Evolutionary conservation across 2,113 vertebrate genomes (phyloP), one percentile per base, ranked within the genome.

Genomic region (Phyllostomus hastatus): DNA sequence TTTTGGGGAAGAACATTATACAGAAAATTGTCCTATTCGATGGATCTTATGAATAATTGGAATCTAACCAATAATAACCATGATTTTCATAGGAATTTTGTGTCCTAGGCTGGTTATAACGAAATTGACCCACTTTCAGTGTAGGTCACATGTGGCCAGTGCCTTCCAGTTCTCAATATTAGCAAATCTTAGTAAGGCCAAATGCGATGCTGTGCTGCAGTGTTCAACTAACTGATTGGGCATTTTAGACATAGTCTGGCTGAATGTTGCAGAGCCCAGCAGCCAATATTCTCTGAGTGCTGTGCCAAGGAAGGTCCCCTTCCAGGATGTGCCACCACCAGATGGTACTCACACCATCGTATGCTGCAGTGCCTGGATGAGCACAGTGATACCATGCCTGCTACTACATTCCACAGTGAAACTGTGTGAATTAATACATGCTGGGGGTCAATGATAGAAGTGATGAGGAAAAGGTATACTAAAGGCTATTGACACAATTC

Each of bases 171-270:
- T n/a, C 43, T 91, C 54, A 69, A 20, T 72, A 86, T 95, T 89
- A 95, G 78, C 28, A 57, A 54, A 79, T 94, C 93, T 91, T 93
- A 93, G 91, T 92, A 94, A 96, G 82, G 79, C 73, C n/a, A 81
- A 91, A 86, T 86, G 48, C 48, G 33, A 89, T 79, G 81, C 38
- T 93, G 16, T 78, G 1, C 41, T 35, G 57, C 17, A 95, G 69
- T 87, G 91, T 76, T 64, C 59, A 50, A 15, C n/a, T 90, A 95
- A 72, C 38, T 54, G 38, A 81, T 50, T 64, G 46, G 91, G 48
- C 66, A 79, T 95, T 94, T 73, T 69, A 93, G 92, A 93, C 78
- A 93, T 54, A 92, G 35, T n/a, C 28, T 26, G 5, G 59, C 10
- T 88, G 93, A 91, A 61, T 79, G 85, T 35, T 78, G 43, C 35